Conservation (phyloP, 2,888 invertebrate species). For the Orthosia gothica region DNA sequence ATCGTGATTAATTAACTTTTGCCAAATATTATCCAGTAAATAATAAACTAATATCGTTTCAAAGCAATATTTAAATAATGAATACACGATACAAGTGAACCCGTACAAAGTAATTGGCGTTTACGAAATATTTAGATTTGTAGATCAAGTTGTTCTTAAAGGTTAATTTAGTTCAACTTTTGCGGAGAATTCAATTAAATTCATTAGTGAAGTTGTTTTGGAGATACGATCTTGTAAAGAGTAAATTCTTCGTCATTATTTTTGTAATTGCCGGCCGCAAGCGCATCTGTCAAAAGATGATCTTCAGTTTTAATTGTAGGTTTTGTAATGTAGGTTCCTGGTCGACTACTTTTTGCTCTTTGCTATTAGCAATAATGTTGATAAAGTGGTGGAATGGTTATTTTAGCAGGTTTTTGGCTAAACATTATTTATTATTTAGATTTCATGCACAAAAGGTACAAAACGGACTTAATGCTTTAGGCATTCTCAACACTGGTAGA, state of each 20-base stretch:
- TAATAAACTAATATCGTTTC: conserved; percentile 53
- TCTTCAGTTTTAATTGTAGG: background rate
- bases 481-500: no score
- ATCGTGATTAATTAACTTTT: conserved; percentile 70
- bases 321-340: conserved; percentile 7
- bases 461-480: no score
- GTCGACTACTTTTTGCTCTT: background rate
- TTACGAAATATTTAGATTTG: conserved; percentile 52
- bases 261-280: conserved; percentile 1
- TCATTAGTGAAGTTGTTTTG: conserved; percentile 34
- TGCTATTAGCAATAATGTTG: background rate
- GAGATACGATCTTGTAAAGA: conserved; percentile 4
- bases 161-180: conserved; percentile 46
- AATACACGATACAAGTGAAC: conserved; percentile 35
- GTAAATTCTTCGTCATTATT: conserved; percentile 21
- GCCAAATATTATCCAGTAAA: conserved; percentile 62
- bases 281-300: background rate
- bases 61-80: conserved; percentile 46
- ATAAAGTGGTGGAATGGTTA: no score
- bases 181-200: conserved; percentile 42
- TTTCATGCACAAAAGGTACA: no score
- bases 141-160: conserved; percentile 41
- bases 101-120: conserved; percentile 47
- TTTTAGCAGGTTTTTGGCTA: background rate
- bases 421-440: no score